Conservation (phyloP, 2,797 vertebrate genomes). For the Scleropages formosus region DNA sequence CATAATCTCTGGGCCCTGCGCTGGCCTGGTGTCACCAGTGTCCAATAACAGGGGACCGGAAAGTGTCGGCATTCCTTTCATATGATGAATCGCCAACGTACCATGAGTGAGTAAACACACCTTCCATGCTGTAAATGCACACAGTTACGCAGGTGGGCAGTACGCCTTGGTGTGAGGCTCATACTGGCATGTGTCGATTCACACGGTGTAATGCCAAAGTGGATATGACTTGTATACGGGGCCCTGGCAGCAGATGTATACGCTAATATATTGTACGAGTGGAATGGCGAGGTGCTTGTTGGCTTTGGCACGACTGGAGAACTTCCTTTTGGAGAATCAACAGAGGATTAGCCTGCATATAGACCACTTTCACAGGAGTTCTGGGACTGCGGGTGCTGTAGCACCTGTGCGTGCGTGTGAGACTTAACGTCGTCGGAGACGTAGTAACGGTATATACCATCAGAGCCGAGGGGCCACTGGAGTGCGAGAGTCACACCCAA, state of each 20-base stretch:
- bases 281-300: not conserved
- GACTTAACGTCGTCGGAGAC: too few species aligned
- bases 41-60: slow-evolving; percentile 43
- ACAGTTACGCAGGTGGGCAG: not conserved
- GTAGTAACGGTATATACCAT: not conserved
- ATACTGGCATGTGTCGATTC: not conserved
- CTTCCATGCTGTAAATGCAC: slow-evolving; percentile 32
- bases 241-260: not conserved
- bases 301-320: not conserved
- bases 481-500: not conserved
- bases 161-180: not conserved
- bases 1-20: slow-evolving; percentile 37
- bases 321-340: not conserved
- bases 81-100: slow-evolving; percentile 42
- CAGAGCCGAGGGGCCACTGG: not conserved
- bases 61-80: slow-evolving; percentile 34
- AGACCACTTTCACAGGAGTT: too few species aligned
- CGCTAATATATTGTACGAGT: not conserved
- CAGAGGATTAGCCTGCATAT: too few species aligned
- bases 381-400: too few species aligned
- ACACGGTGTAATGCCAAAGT: not conserved
- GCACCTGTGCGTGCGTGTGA: too few species aligned
- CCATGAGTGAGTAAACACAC: slow-evolving; percentile 38
- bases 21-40: slow-evolving; percentile 40
- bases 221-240: not conserved